Evolutionary conservation across 2,888 invertebrate genomes (phyloP), one percentile per base, ranked within the genome.

Genomic region (Cynaeus angustus): DNA sequence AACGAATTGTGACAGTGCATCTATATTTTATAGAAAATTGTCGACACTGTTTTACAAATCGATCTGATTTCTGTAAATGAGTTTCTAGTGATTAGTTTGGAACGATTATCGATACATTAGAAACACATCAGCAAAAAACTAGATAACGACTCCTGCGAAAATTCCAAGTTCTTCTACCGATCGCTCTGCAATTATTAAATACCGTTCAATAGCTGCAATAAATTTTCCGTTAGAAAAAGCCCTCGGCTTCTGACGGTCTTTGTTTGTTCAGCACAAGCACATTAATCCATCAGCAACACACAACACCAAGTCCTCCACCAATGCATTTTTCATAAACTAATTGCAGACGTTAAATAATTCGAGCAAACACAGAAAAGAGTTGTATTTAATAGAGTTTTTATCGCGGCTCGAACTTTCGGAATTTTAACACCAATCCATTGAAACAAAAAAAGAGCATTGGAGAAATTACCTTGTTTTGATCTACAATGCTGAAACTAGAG

Each of bases 121-220:
- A 55, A 16, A 33, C 16, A 55, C 10, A 53, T 13, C 14, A 16
- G 9, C 10, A 58, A 58, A 58, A 59, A 59, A 12, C n/a, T 21
- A 41, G 43, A 28, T 43, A 58, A 58, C 33, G 10, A 43, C n/a
- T 58, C 41, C 43, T 45, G 14, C 33, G 59, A 59, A 59, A 45
- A 59, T 45, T 59, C 61, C 48, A 46, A 8, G n/a, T n/a, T 46
- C 26, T 30, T 9, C 21, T 12, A 8, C 45, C 37, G 48, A 61
- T 61, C 50, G 41, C 38, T 21, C 38, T 7, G 62, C 62, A 64
- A 38, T 64, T 64, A 64, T 64, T 52, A 64, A 64, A 64, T 64
- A 64, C 38, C 28, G 21, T 41, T 41, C 50, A 62, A 50, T 64
- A 28, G 52, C 48, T 12, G 41, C 62, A 52, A 64, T 64, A 41